These are phyloP conservation scores for Gambusia yucatana DNA, from an alignment of 2,797 vertebrate genomes.

Conservation along the genomic window DNA sequence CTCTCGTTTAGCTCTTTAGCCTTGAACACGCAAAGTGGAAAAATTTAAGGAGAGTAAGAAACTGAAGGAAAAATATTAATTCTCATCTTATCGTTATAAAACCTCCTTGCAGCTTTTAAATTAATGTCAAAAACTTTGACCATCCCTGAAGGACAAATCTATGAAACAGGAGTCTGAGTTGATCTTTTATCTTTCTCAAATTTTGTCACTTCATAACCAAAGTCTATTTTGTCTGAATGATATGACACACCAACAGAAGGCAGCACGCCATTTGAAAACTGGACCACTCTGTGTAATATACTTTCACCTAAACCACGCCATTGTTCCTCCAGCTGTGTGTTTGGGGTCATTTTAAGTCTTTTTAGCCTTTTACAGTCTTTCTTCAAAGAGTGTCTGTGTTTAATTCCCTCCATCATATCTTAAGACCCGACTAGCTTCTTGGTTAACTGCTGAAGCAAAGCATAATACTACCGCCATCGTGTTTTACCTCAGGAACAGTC, in stretches of 20 bases:
- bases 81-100: constrained; percentile 44
- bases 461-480: neutral
- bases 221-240: neutral
- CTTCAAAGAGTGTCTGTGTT: neutral
- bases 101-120: constrained; percentile 41
- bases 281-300: neutral
- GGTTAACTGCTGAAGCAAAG: neutral
- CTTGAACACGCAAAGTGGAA: constrained; percentile 75
- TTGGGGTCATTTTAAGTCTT: neutral
- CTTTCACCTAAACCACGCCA: neutral
- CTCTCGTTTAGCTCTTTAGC: constrained; percentile 68
- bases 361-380: neutral
- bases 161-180: constrained; percentile 21
- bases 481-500: neutral
- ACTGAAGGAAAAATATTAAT: constrained; percentile 45
- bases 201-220: neutral
- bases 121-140: constrained; percentile 34
- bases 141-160: constrained; percentile 29
- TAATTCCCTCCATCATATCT: neutral
- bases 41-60: constrained; percentile 69
- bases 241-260: neutral
- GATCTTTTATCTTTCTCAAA: neutral
- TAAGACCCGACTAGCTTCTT: neutral
- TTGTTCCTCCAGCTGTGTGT: neutral
- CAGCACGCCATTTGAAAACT: neutral